Conservation (phyloP, 2,113 vertebrate genomes). For the Semnornis frantzii region DNA sequence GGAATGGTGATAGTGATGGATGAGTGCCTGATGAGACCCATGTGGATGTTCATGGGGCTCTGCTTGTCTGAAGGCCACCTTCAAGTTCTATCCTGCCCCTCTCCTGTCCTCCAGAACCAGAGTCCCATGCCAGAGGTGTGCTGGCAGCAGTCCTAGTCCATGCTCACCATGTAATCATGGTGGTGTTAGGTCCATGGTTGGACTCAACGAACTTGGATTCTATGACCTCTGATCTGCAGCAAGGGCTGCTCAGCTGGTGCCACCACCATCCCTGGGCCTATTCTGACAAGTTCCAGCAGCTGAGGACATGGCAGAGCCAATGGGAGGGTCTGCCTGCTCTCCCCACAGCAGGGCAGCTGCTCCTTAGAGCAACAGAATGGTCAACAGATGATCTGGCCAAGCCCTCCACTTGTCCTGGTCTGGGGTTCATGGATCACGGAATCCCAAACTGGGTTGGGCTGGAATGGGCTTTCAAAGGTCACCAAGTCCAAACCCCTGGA, state of each 20-base stretch:
- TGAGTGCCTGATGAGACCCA: background rate
- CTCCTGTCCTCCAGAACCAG: background rate
- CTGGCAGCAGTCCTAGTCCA: background rate
- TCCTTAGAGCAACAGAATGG: background rate
- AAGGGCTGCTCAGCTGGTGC: background rate
- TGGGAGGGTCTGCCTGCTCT: background rate
- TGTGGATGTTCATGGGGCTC: background rate
- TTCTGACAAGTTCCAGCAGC: background rate
- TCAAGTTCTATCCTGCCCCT: fast-evolving
- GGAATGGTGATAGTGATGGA: fast-evolving
- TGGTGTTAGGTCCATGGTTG: no score
- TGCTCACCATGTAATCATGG: background rate
- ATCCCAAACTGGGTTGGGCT: background rate
- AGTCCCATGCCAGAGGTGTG: background rate
- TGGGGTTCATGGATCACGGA: no score
- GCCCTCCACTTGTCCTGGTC: background rate
- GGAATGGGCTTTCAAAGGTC: background rate
- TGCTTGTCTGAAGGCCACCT: background rate
- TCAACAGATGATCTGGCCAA: background rate
- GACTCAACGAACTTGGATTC: no score
- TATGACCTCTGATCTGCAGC: background rate
- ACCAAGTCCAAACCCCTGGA: background rate
- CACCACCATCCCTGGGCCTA: background rate
- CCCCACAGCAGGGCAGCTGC: background rate
- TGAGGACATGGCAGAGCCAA: background rate